Evolutionary conservation across 2,888 invertebrate genomes (phyloP), one percentile per base, ranked within the genome.

Genomic region (Masnerella sp.): DNA sequence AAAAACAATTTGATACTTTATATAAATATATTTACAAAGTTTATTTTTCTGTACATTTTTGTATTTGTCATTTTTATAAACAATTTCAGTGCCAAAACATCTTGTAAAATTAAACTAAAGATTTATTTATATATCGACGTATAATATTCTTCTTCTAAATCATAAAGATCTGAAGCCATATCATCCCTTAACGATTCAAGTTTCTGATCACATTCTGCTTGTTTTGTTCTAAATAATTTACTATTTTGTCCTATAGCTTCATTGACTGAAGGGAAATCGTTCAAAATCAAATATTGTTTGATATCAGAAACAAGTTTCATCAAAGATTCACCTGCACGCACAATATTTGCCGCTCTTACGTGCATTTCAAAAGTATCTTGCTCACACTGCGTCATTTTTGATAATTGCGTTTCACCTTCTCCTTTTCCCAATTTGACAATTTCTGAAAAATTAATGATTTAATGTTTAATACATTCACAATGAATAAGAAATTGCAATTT

Each of bases 241-340:
- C 96, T 96, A 85, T 97, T 97, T 79, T 95, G 94, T n/a, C 95
- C 93, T 75, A 99, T 98, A 0, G 98, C 96, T 84, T 98, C 97
- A 87, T 99, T 99, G 0, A 99, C 96, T 0, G 98, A 97, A 40
- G 97, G 97, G 85, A 99, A 99, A 88, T 99, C 99, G 87, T 99
- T 99, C 14, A 99, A 90, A 81, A 99, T 98, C 40, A 99, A 89
- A 88, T 98, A 99, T 85, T 99, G 98, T 84, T 99, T 99, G 74
- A 99, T 96, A 86, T 99, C 98, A 0, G 98, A 96, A 0, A 98
- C 97, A 20, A 99, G 89, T 88, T 98, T 98, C 95, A 98, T 96
- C 17, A 99, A 88, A 0, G 98, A 97, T 89, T 99, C 98, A 0
- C 97, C 97, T 67, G 99, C 98, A 81, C 98, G 90, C 0, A 98